These are phyloP conservation scores for Drosophila funebris DNA, from an alignment of 1,140 invertebrate species.

Conservation along the genomic window DNA sequence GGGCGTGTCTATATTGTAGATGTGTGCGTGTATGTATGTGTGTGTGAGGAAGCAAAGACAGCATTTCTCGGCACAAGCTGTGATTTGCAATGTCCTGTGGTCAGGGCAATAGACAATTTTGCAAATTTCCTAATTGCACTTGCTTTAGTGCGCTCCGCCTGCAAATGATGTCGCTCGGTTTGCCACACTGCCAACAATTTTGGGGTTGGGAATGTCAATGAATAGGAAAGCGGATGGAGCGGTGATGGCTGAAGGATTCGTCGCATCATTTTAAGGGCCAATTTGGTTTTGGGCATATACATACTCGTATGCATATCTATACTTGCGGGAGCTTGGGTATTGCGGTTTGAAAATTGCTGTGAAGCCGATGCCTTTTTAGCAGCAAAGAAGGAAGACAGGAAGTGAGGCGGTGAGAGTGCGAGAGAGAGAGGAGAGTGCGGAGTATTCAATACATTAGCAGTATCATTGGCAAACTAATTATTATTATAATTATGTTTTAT, in stretches of 20 bases:
- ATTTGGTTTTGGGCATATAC: slow-evolving; percentile 27
- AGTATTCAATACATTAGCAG: neutral
- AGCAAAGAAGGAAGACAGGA: neutral
- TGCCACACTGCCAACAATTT: slow-evolving; percentile 43
- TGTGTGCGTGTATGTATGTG: slow-evolving; percentile 21
- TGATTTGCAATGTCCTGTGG: slow-evolving; percentile 48
- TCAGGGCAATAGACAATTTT: slow-evolving; percentile 54
- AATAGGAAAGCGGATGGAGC: neutral
- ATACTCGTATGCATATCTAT: slow-evolving; percentile 39
- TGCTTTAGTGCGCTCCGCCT: slow-evolving; percentile 41
- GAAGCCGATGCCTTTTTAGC: slow-evolving; percentile 2
- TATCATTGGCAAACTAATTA: slow-evolving; percentile 2
- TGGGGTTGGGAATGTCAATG: slow-evolving; percentile 31
- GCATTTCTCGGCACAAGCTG: slow-evolving; percentile 18
- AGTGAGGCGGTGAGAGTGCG: neutral
- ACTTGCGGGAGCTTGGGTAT: neutral
- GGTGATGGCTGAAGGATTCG: neutral
- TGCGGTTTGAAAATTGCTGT: neutral
- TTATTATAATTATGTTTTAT: slow-evolving; percentile 5
- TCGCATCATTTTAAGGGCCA: slow-evolving; percentile 43
- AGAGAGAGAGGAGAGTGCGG: neutral
- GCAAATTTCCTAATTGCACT: slow-evolving; percentile 77
- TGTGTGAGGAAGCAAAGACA: slow-evolving; percentile 15
- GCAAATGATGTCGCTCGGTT: slow-evolving; percentile 44
- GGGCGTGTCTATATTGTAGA: slow-evolving; percentile 34